Conservation (phyloP, 2,113 vertebrate species). For the Edolisoma coerulescens region DNA sequence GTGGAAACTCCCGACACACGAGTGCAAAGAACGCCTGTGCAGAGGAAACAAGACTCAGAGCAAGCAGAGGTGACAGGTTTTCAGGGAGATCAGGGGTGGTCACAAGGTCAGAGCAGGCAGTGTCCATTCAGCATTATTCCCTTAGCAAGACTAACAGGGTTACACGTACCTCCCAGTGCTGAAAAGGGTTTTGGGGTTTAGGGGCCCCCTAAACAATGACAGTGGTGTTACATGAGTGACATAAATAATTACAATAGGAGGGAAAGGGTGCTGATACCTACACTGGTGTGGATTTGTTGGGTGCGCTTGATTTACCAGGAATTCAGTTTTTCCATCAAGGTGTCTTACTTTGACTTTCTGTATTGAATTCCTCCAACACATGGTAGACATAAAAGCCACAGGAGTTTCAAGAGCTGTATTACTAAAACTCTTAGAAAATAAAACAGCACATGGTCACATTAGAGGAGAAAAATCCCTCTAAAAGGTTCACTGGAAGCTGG, state of each 20-base stretch:
- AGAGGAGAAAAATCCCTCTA: not conserved
- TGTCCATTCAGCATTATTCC: not conserved
- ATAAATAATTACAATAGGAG: not conserved
- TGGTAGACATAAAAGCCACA: not conserved
- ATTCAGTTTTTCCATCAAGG: not conserved
- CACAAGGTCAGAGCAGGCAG: not conserved
- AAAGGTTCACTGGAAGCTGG: not conserved
- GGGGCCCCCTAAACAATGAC: not conserved
- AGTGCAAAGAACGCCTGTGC: not conserved
- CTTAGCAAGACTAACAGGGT: not conserved
- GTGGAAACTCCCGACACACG: not conserved
- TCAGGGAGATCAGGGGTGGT: not conserved
- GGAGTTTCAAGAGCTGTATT: not conserved
- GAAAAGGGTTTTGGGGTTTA: not conserved
- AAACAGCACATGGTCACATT: not conserved
- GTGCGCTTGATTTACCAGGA: not conserved
- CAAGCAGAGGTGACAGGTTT: not conserved
- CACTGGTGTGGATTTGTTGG: not conserved
- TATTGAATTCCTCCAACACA: constrained; percentile 21
- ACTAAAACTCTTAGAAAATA: constrained; percentile 1
- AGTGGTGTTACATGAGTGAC: not conserved
- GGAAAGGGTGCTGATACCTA: not conserved
- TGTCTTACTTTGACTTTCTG: not conserved
- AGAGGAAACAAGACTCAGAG: not conserved
- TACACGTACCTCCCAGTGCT: accelerated